Base-by-base conservation (phyloP, 2,113 vertebrate species). In the Aegithalos caudatus region DNA sequence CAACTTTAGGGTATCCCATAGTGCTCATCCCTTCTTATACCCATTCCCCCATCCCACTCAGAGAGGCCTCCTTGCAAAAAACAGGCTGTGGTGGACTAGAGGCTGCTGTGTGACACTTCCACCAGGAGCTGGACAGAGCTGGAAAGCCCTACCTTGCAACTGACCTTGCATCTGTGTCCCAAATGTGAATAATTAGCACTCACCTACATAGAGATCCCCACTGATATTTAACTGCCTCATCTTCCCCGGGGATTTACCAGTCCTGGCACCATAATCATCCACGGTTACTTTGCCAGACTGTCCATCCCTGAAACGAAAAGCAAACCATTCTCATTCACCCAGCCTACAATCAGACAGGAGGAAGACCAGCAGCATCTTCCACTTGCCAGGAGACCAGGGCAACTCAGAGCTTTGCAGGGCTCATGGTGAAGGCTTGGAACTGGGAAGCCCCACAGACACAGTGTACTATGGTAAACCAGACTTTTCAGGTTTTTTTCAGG, bases 201-300 rank as follows among this genome's bases (percentile, higher is more conserved):
- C 96, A 99, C 99, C 99, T 57, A 99, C 96, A 40, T 99, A 99
- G 48, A 99, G 98, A 45, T 98, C 98, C 14, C 99, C 99, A 3
- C 98, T 99, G 95, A 99, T 98, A 81, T 99, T 99, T 45, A 99
- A 98, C 61, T 99, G 99, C 51, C 99, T 98, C 99, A 99, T 99
- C 96, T 98, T 98, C 45, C 99, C 99, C 3, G 99, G 98, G 5
- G 99, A 99, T 88, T 98, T 98, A 62, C 99, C 98, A 0, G 99
- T 99, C 92, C 98, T 99, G 69, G 99, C 98, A 82, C 99, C 99
- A 0, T 99, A 99, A 94, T 99, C 99, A 3, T 99, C 99, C 78
- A 99, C 99, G 0, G 99, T 99, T 71, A 99, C 97, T 95, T 99
- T 99, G 37, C 99, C 99, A 24, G 98, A 98, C 25, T 98, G 99